Evolutionary conservation across 2,113 vertebrate genomes (phyloP).

Genomic region (Aegotheles bennettii): DNA sequence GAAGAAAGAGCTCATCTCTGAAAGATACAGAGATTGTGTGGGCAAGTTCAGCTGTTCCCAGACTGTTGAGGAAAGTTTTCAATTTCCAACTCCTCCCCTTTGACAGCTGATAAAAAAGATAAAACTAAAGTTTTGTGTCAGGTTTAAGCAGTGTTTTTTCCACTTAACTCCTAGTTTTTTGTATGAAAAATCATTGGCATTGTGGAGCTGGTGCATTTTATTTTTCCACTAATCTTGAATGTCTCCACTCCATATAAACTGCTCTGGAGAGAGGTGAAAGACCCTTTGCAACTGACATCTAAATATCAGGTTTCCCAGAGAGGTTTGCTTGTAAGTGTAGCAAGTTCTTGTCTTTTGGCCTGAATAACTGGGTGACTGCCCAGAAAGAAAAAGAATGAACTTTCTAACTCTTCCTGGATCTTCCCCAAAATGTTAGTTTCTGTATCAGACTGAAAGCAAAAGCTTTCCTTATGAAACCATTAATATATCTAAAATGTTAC

Average conservation of each 20-base stretch:
- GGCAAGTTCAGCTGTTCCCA: background rate
- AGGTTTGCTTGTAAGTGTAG: background rate
- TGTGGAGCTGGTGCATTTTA: background rate
- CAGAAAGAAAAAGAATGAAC: background rate
- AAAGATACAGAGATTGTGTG: background rate
- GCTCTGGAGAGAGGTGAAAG: background rate
- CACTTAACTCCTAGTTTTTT: background rate
- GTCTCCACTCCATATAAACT: background rate
- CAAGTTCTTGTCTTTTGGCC: background rate
- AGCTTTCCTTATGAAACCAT: background rate
- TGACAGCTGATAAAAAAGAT: background rate
- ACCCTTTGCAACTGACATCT: background rate
- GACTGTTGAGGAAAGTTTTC: background rate
- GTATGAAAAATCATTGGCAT: background rate
- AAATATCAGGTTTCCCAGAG: background rate
- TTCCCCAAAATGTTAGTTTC: background rate
- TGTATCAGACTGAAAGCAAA: background rate
- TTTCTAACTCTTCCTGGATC: background rate
- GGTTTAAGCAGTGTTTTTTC: background rate
- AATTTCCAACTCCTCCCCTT: background rate
- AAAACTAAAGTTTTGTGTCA: background rate
- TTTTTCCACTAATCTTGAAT: background rate
- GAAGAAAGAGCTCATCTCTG: background rate
- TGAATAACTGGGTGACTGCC: background rate
- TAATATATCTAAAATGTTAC: background rate